Conservation (phyloP, 2,797 vertebrate genomes). For the Urocyon cinereoargenteus region DNA sequence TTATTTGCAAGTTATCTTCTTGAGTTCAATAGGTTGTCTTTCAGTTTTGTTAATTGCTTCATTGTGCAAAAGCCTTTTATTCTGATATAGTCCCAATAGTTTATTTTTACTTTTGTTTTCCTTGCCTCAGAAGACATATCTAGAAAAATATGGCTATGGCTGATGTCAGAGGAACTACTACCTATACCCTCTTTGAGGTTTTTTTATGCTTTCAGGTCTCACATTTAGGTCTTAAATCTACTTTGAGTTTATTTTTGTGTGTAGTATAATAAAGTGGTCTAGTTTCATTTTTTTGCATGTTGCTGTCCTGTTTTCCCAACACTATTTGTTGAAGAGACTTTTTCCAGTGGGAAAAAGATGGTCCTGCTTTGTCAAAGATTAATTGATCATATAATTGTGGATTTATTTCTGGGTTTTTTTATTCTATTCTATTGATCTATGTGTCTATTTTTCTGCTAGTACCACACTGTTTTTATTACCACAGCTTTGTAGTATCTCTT, state of each 20-base stretch:
- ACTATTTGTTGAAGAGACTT: background rate
- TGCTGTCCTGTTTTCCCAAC: background rate
- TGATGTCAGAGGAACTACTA: background rate
- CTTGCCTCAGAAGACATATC: background rate
- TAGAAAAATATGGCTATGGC: background rate
- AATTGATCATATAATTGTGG: background rate
- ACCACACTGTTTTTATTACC: background rate
- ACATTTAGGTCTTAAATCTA: background rate
- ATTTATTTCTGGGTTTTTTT: background rate
- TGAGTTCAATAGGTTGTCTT: background rate
- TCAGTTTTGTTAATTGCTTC: background rate
- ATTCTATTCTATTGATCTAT: background rate
- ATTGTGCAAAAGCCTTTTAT: background rate
- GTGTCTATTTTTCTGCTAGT: background rate
- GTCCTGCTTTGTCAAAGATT: background rate
- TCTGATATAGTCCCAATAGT: background rate
- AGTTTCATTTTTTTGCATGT: background rate
- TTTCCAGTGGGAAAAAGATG: background rate
- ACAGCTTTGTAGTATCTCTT: background rate
- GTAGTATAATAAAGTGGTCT: background rate
- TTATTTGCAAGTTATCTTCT: background rate
- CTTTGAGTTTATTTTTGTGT: background rate
- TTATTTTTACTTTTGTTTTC: background rate
- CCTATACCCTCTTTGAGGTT: background rate
- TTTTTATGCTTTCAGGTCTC: background rate